Evolutionary conservation across 2,113 vertebrate genomes (phyloP).

Genomic region (Solenodon paradoxus): DNA sequence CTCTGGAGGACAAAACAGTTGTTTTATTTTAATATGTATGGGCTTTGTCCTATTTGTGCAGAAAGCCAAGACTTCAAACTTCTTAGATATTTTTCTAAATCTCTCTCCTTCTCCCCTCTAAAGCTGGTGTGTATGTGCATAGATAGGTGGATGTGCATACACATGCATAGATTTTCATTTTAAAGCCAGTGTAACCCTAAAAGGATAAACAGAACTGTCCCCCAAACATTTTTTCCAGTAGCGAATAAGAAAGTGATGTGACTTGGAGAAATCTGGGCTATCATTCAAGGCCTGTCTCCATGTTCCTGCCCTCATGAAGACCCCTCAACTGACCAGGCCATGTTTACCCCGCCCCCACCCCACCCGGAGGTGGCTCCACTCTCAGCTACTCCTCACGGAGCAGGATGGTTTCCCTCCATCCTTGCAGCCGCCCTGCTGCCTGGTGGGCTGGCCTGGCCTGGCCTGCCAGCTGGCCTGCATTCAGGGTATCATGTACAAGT

Average conservation of each 20-base stretch:
- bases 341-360: background rate
- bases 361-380: background rate
- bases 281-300: background rate
- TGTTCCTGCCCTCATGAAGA: background rate
- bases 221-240: background rate
- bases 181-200: background rate
- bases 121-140: background rate
- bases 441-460: background rate
- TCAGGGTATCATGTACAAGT: background rate
- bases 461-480: background rate
- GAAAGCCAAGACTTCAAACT: background rate
- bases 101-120: background rate
- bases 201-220: background rate
- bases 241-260: background rate
- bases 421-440: background rate
- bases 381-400: background rate
- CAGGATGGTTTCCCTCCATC: background rate
- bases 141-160: no score
- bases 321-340: background rate
- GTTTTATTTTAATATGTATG: background rate
- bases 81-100: constrained; percentile 22
- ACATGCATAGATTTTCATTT: background rate
- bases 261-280: background rate
- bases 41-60: background rate
- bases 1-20: background rate